Evolutionary conservation across 2,113 vertebrate genomes (phyloP).

Genomic region (Chaenocephalus aceratus): DNA sequence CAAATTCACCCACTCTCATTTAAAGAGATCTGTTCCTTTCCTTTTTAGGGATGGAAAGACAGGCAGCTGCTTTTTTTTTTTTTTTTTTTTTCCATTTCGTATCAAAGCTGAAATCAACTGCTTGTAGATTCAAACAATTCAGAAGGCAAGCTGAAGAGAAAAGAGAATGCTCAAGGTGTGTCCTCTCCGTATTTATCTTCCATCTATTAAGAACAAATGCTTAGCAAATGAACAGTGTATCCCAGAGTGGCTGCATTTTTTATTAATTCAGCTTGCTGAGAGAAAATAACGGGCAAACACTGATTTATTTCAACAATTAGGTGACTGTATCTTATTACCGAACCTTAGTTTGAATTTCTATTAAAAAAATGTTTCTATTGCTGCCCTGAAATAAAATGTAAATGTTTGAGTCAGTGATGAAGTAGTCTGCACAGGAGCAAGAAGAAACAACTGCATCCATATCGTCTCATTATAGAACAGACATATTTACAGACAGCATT

Average conservation of each 20-base stretch:
- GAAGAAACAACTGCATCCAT: slow-evolving; percentile 1
- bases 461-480: slow-evolving; percentile 47
- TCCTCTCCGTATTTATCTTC: not conserved
- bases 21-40: slow-evolving; percentile 21
- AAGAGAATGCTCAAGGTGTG: not conserved
- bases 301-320: slow-evolving; percentile 6
- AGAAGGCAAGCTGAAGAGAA: not conserved
- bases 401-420: slow-evolving; percentile 19
- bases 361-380: not conserved
- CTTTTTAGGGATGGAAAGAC: slow-evolving; percentile 44
- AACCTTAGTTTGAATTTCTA: not conserved
- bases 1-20: slow-evolving; percentile 17
- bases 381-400: not conserved
- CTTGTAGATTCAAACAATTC: not conserved
- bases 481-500: slow-evolving; percentile 38
- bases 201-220: not conserved
- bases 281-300: not conserved
- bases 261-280: not conserved
- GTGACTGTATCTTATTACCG: not conserved
- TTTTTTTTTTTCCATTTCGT: slow-evolving; percentile 28
- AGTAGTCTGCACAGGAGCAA: not conserved
- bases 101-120: not conserved
- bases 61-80: slow-evolving; percentile 11
- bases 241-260: not conserved
- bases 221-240: slow-evolving; percentile 2